Percentiles rank a stretch among this genome's conserved stretches.
phyloP scores from a whole-genome alignment of 2,888 invertebrate species.

The Ptilodon capucinus region DNA sequence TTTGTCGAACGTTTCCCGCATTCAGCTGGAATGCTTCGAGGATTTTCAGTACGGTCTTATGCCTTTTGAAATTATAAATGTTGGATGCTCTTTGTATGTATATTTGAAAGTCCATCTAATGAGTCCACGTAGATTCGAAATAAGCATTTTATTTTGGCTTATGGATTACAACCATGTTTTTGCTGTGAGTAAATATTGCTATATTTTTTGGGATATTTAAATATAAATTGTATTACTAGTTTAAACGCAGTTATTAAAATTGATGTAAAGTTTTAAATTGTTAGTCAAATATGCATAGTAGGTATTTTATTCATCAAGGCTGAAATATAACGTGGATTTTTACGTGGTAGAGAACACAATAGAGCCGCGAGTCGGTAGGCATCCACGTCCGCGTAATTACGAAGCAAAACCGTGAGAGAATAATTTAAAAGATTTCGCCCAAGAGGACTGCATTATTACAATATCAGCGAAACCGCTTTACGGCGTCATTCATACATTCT shows the following conservation, averaged over 20 bases:
- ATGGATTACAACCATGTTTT: too few species aligned
- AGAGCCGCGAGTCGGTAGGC: constrained; percentile 50
- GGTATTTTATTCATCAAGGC: constrained; percentile 19
- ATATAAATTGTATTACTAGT: too few species aligned
- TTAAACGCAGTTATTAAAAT: neutral
- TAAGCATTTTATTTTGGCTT: too few species aligned
- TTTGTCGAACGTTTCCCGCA: constrained; percentile 59
- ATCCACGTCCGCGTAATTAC: constrained; percentile 65
- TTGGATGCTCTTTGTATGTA: neutral
- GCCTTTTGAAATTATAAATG: constrained; percentile 14
- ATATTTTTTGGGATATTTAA: too few species aligned
- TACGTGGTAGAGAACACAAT: constrained; percentile 40
- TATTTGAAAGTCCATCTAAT: too few species aligned
- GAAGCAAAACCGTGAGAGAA: constrained; percentile 68
- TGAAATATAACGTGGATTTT: constrained; percentile 25
- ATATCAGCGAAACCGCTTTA: constrained; percentile 76
- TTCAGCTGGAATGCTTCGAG: constrained; percentile 45
- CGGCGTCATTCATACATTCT: constrained; percentile 79
- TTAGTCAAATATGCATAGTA: constrained; percentile 9
- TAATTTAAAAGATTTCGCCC: constrained; percentile 78
- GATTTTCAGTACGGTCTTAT: constrained; percentile 31
- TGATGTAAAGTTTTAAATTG: neutral
- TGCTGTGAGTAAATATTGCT: too few species aligned
- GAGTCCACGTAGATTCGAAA: too few species aligned
- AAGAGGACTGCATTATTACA: constrained; percentile 80